phyloP scores from a whole-genome alignment of 2,888 invertebrate genomes.

The Hydroisotoma schaefferi region DNA sequence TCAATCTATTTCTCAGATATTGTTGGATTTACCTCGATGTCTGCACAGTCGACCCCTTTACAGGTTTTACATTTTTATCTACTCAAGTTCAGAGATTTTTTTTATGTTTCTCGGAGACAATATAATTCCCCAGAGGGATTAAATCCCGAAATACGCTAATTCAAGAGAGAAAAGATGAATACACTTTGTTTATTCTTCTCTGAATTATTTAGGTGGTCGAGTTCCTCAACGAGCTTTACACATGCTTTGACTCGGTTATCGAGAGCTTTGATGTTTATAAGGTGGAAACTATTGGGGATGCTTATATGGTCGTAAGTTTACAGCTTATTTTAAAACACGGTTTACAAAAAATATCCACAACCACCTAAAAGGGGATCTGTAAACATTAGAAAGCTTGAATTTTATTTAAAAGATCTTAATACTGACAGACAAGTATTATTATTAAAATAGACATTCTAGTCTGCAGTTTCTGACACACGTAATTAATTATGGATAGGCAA shows the following conservation, averaged over 20 bases:
- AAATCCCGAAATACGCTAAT: too few species aligned
- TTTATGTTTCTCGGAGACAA: neutral
- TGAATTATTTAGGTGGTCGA: conserved; percentile 66
- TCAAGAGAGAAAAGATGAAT: neutral
- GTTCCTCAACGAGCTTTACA: conserved; percentile 81
- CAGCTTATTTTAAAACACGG: too few species aligned
- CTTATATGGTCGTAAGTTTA: conserved; percentile 67
- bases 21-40: conserved; percentile 68
- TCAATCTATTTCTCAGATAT: conserved; percentile 83
- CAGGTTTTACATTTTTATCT: conserved; percentile 57
- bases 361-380: too few species aligned
- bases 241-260: conserved; percentile 82
- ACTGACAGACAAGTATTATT: too few species aligned
- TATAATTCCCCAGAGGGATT: too few species aligned
- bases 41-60: conserved; percentile 73
- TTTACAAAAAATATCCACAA: too few species aligned
- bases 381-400: too few species aligned
- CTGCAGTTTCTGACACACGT: too few species aligned
- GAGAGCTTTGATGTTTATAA: conserved; percentile 84
- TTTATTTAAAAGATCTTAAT: too few species aligned
- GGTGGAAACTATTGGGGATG: conserved; percentile 61
- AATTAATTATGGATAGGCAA: too few species aligned
- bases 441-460: too few species aligned
- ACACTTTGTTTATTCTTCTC: neutral
- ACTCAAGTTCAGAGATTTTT: neutral